Evolutionary conservation across 2,113 vertebrate species (phyloP), one percentile per base, ranked within the genome.

Genomic region (Lagopus leucura): DNA sequence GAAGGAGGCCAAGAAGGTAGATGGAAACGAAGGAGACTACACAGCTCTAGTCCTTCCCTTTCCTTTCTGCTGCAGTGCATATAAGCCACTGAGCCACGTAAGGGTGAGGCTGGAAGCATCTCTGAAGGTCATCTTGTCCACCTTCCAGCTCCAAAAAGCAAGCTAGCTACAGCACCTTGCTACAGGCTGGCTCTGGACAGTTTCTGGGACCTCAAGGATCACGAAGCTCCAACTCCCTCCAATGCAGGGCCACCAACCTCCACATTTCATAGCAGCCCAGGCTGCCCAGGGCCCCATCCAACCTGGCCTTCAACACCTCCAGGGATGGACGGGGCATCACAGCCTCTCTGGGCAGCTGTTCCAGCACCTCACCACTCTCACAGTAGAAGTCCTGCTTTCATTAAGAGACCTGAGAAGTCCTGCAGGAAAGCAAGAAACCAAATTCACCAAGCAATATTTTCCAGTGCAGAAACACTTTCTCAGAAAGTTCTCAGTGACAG

Each of bases 61-160:
- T 63, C 14, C 8, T 54, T 88, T 17, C 22, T 16, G 1, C 3
- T 17, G 0, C 0, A 14, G 8, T 0, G 16, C 2, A 24, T 71
- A 47, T 34, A 55, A 90, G 34, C 6, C 19, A 27, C 2, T 2
- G 16, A 13, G 25, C 24, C 45, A 58, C 3, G 24, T 34, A 19
- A n/a, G 15, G 48, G 0, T 40, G 40, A 73, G 32, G 19, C 4
- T 61, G 58, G 28, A 82, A 45, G 8, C 13, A 30, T 8, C 52
- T 74, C 38, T 48, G 42, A 54, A 66, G 11, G 20, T 20, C 13
- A 36, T 3, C 27, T 21, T 25, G 36, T 45, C 15, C 21, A 28
- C 25, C 0, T 0, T 4, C 1, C n/a, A 63, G 61, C 65, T 48
- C 58, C 48, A 36, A 55, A 36, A 60, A 50, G 13, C n/a, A 52